Evolutionary conservation across 1,140 invertebrate genomes (phyloP).

Genomic region (Sinella curviseta): DNA sequence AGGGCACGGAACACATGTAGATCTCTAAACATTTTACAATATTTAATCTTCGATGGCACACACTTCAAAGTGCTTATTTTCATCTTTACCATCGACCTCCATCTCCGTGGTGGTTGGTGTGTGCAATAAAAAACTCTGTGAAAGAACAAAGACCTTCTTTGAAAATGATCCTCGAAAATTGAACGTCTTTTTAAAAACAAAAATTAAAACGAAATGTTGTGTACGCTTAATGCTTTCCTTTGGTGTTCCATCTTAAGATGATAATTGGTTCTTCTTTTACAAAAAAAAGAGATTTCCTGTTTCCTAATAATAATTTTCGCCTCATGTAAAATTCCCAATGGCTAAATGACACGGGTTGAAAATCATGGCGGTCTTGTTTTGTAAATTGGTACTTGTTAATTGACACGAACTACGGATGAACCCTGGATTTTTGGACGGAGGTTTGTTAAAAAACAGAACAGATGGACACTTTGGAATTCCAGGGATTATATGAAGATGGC

Average conservation of each 20-base stretch:
- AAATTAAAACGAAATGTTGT: no score
- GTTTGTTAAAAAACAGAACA: background rate
- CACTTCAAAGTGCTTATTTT: no score
- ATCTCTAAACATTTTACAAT: no score
- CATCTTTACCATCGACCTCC: no score
- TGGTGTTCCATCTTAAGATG: background rate
- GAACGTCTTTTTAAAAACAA: no score
- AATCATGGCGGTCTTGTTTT: slow-evolving; percentile 13
- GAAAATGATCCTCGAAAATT: no score
- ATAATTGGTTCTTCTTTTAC: slow-evolving; percentile 12
- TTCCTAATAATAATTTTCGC: background rate
- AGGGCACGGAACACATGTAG: background rate
- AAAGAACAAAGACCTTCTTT: no score
- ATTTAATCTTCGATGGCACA: no score
- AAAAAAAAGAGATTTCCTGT: slow-evolving; percentile 4
- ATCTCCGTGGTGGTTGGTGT: no score
- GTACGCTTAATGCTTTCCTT: background rate
- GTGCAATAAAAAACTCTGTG: no score
- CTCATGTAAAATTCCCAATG: background rate
- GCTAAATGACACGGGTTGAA: slow-evolving; percentile 10
- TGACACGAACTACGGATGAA: background rate
- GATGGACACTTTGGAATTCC: slow-evolving; percentile 4
- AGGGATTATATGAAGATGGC: background rate
- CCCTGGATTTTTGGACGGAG: background rate
- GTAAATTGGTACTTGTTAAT: slow-evolving; percentile 23